Base-by-base conservation (phyloP, 2,888 invertebrate species). In the Chrysolina oricalcia region DNA sequence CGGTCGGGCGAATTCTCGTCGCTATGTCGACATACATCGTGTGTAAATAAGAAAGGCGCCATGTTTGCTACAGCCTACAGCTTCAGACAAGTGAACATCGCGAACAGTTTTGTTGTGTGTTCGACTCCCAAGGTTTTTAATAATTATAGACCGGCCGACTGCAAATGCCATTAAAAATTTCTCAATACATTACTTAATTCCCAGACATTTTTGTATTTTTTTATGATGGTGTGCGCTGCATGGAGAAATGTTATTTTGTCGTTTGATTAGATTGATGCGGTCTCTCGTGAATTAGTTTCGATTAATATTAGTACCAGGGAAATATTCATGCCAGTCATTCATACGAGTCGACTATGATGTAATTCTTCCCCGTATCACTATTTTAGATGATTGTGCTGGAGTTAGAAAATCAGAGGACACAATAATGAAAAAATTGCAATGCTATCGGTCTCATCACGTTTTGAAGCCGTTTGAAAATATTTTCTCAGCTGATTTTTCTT, bases 41-140 rank as follows among this genome's bases (percentile, higher is more conserved):
- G 78, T 79, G 82, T 81, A 82, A 82, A 82, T 81, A 80, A 72
- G 78, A 79, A 79, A 81, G 83, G 83, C 83, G 83, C 83, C 83
- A 83, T 82, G 78, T 81, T 81, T 80, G 82, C 72, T 70, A 66
- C 66, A 66, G 72, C 81, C 82, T 76, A 76, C 78, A 78, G 80
- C 81, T 78, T 76, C 78, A 81, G 82, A 82, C 81, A 81, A 72
- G 67, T 70, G 74, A 77, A 67, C 74, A 74, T 77, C 74, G 59
- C 59, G 59, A 59, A 59, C 27, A 23, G 59, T 50, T 69, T 66
- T 63, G 73, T 71, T 76, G 70, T 77, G 70, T 72, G 74, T 77
- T 62, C 74, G 72, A 77, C 72, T 72, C 65, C 73, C 77, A 77
- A 77, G 77, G 77, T 67, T 77, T 72, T 77, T 70, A 74, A 66